A percentile compares a stretch with the other conserved stretches of the same genome.
These are phyloP conservation scores for Delphinapterus leucas DNA, from an alignment of 2,113 vertebrate species.

Conservation along the genomic window DNA sequence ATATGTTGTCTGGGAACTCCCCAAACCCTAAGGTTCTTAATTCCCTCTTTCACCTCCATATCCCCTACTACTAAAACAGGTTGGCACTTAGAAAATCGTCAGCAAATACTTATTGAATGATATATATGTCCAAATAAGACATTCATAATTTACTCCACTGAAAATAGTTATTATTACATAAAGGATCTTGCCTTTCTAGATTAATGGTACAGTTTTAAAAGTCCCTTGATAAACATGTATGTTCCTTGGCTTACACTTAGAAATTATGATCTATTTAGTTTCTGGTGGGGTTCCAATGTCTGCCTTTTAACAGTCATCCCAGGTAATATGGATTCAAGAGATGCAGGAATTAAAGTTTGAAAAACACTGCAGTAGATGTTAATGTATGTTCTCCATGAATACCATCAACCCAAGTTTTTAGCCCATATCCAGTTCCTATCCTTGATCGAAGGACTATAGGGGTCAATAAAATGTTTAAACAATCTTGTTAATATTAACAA, in stretches of 20 bases:
- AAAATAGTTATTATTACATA: neutral
- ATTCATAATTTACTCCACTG: neutral
- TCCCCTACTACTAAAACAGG: neutral
- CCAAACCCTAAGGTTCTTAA: neutral
- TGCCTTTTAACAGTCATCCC: neutral
- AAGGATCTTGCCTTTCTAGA: neutral
- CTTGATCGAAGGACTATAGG: neutral
- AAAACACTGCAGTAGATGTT: neutral
- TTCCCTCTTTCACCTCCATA: neutral
- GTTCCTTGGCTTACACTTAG: neutral
- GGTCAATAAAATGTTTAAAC: neutral
- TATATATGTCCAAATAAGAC: neutral
- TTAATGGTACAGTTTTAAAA: neutral
- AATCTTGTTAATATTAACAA: neutral
- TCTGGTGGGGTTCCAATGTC: neutral
- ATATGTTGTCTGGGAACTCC: neutral
- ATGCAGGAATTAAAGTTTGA: neutral
- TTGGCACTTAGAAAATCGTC: neutral
- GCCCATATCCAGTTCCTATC: neutral
- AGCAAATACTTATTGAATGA: neutral
- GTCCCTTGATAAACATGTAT: neutral
- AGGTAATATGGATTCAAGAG: neutral
- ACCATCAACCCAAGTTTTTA: neutral
- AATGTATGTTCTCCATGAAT: neutral
- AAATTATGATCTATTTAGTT: neutral